Evolutionary conservation across 2,113 vertebrate genomes (phyloP), one percentile per base, ranked within the genome.

Genomic region (Chloropsis hardwickii): DNA sequence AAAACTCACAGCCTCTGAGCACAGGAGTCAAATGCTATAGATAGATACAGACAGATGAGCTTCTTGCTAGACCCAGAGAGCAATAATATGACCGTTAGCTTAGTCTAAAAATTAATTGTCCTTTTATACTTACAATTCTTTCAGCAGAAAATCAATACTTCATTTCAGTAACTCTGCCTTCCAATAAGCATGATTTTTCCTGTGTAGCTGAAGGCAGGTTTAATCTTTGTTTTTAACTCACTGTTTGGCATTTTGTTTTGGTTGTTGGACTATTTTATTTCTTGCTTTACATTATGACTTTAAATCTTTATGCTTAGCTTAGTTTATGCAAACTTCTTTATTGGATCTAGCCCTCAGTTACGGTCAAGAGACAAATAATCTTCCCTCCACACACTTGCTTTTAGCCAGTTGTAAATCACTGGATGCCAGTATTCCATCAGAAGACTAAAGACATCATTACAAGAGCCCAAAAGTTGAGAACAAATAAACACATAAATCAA

Each of bases 101-200:
- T 77, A 14, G 48, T 86, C 73, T 62, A 91, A 73, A 95, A 96
- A 88, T 88, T 86, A 95, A 95, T 95, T 90, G 81, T 90, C 67
- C 73, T 93, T 96, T 95, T 50, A 85, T 84, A 54, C 64, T 90
- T 93, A 57, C 56, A 81, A 39, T 91, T 83, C 81, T 58, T 93
- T 69, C 65, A 90, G 73, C 64, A 91, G 85, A 66, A 93, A 96
- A 96, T 90, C 96, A 90, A 92, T 94, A 73, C 31, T 76, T 87
- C 67, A 88, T 91, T 88, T 93, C 61, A 87, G 74, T 22, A 47
- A 33, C 83, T 65, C 51, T 69, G 33, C 17, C 45, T 65, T 70
- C 29, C 48, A 53, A 11, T 18, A 19, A 57, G 61, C 29, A 5
- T 28, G 56, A 50, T 57, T 92, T 74, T 82, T 90, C 29, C 69